Evolutionary conservation across 2,113 vertebrate species (phyloP), one percentile per base, ranked within the genome.

Genomic region (Pelmatolapia mariae): DNA sequence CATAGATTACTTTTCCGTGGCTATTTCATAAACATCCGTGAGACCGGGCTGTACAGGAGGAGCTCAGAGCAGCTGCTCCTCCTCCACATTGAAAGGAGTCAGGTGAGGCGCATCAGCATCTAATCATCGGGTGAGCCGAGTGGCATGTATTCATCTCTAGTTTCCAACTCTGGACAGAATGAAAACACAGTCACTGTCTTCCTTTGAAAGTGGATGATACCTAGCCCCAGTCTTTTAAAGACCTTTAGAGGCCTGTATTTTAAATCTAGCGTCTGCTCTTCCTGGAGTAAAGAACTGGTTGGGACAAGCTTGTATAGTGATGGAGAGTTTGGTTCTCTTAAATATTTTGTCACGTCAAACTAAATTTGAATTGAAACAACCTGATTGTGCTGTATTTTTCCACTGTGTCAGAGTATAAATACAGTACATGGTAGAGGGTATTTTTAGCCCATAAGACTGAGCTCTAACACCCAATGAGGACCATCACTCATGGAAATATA

Each of bases 221-320:
- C 22, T 26, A 0, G 10, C 22, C 12, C 3, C 4, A 73, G 22
- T 10, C 38, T 26, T 26, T 73, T 73, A 26, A 73, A 73, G 22
- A 45, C 40, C 5, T 73, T 45, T 45, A 73, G 8, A 73, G 22
- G 22, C 68, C 68, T 73, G 22, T 18, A 47, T 45, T 76, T 47
- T 47, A 73, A 43, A 73, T 73, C 68, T 73, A 73, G 40, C 0
- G 2, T 18, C 68, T 26, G 68, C 40, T 73, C 40, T 45, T 45
- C 68, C n/a, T 43, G 0, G 38, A 45, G 40, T 73, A 18, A 29
- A 45, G 15, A 73, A 45, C 68, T 29, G 40, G 7, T 38, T 66
- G 33, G 40, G 13, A 0, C 9, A 5, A 0, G 4, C 0, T 40
- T 71, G n/a, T 45, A 73, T 26, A 3, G 2, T 43, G n/a, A 68